phyloP scores from a whole-genome alignment of 1,140 invertebrate genomes.

The Gyrodactylus salaris region DNA sequence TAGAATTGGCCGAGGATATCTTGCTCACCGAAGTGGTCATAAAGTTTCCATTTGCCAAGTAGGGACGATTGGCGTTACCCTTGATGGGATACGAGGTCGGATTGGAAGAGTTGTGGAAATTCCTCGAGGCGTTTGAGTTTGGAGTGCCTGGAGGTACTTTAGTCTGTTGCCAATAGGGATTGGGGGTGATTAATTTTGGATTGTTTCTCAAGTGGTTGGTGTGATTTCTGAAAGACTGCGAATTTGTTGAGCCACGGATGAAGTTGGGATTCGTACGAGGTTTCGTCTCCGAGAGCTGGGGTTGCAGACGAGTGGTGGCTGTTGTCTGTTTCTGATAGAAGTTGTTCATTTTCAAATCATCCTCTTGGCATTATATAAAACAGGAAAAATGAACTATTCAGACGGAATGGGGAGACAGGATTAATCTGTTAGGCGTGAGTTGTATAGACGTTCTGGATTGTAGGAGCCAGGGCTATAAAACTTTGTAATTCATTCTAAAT shows the following conservation, averaged over 20 bases:
- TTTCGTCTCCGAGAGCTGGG: background rate
- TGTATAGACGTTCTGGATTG: too few relatives aligned
- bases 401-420: too few relatives aligned
- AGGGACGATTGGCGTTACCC: background rate
- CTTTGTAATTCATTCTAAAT: too few relatives aligned
- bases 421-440: too few relatives aligned
- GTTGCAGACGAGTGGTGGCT: too few relatives aligned
- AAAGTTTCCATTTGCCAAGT: background rate
- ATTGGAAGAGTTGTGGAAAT: background rate
- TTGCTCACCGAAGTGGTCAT: background rate
- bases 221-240: background rate
- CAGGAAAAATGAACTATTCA: too few relatives aligned
- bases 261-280: background rate
- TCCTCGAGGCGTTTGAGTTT: background rate
- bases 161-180: background rate
- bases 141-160: background rate
- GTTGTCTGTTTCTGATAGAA: background rate
- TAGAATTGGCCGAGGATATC: background rate
- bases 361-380: too few relatives aligned
- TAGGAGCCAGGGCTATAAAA: too few relatives aligned
- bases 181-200: background rate
- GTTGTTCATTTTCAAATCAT: too few relatives aligned
- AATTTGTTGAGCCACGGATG: background rate
- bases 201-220: background rate
- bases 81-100: too few relatives aligned